Percentiles rank a stretch among this genome's conserved stretches.
Evolutionary conservation across 2,113 vertebrate species (phyloP).

Genomic region (Riparia riparia): DNA sequence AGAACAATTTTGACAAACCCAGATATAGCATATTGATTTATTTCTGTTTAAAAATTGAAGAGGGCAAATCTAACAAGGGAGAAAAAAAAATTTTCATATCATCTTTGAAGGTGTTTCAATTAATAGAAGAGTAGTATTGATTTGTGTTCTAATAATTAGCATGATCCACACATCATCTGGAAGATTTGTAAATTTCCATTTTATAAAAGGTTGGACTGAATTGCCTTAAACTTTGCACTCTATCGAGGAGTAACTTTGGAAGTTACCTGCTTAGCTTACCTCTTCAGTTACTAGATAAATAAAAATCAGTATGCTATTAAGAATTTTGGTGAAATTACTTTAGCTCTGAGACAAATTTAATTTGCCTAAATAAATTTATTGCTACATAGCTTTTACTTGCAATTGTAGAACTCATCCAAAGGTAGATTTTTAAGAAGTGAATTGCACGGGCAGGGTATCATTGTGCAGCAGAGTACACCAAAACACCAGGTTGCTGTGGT

Average conservation of each 20-base stretch:
- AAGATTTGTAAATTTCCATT: not conserved
- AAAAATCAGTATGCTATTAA: not conserved
- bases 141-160: not conserved
- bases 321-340: not conserved
- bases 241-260: not conserved
- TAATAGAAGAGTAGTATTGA: not conserved
- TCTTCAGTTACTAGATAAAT: not conserved
- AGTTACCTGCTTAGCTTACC: not conserved
- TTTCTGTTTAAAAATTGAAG: not conserved
- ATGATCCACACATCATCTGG: rapidly evolving
- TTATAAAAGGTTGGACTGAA: not conserved
- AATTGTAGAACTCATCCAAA: not conserved
- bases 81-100: not conserved
- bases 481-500: not conserved
- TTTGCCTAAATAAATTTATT: not conserved
- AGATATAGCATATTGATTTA: not conserved
- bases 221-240: not conserved
- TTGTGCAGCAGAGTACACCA: not conserved
- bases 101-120: not conserved
- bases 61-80: not conserved
- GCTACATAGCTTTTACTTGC: not conserved
- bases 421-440: not conserved
- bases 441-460: not conserved
- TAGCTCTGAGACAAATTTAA: not conserved
- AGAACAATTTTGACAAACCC: not conserved